These are phyloP conservation scores for Aleiodes leptofemur DNA, from an alignment of 2,888 invertebrate species.

Conservation along the genomic window DNA sequence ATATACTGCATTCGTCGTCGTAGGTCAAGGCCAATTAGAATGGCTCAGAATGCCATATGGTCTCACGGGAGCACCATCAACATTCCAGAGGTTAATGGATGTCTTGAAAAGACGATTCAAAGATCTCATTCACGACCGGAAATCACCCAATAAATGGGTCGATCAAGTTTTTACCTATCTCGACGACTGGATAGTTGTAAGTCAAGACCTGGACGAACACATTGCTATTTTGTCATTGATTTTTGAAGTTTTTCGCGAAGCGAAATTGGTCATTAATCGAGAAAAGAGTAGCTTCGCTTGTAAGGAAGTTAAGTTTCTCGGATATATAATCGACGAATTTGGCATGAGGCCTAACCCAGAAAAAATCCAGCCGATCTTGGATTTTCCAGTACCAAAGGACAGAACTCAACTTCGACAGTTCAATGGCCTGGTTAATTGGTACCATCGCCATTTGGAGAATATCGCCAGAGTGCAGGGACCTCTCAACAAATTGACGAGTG, in stretches of 20 bases:
- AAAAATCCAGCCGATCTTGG: slow-evolving; percentile 46
- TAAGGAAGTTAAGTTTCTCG: slow-evolving; percentile 47
- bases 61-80: slow-evolving; percentile 47
- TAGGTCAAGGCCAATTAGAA: slow-evolving; percentile 43
- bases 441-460: not conserved
- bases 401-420: too few relatives aligned
- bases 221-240: slow-evolving; percentile 27
- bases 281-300: slow-evolving; percentile 53
- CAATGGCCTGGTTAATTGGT: too few relatives aligned
- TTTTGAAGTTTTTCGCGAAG: slow-evolving; percentile 47
- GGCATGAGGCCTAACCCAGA: slow-evolving; percentile 51
- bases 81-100: slow-evolving; percentile 49
- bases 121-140: slow-evolving; percentile 28
- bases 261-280: slow-evolving; percentile 43
- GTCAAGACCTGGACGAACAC: slow-evolving; percentile 46
- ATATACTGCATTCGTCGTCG: slow-evolving; percentile 48
- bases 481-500: slow-evolving; percentile 46
- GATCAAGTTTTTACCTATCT: slow-evolving; percentile 49
- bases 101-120: slow-evolving; percentile 34
- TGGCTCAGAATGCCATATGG: slow-evolving; percentile 52
- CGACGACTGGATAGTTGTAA: slow-evolving; percentile 50
- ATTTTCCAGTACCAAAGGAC: too few relatives aligned
- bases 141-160: slow-evolving; percentile 40
- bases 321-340: slow-evolving; percentile 48
- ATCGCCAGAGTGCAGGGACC: slow-evolving; percentile 46